phyloP scores from a whole-genome alignment of 2,797 vertebrate genomes.

The Cossypha caffra region DNA sequence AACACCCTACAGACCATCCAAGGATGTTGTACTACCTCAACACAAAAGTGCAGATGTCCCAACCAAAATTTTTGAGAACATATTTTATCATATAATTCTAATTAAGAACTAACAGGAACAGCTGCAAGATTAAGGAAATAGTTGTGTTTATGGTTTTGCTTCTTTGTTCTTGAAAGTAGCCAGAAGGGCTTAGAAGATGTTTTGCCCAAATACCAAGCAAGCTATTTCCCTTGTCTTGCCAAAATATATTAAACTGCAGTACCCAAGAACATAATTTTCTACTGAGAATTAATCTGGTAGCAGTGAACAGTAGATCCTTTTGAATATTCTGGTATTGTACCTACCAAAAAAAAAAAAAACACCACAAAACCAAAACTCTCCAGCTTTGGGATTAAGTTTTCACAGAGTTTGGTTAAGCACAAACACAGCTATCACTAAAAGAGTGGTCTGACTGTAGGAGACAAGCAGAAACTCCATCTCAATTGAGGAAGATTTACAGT shows the following conservation, averaged over 20 bases:
- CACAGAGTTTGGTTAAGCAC: not conserved
- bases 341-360: fast-evolving
- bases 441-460: not conserved
- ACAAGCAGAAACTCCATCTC: not conserved
- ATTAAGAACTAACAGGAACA: not conserved
- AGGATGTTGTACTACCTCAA: not conserved
- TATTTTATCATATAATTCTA: not conserved
- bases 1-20: not conserved
- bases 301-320: not conserved
- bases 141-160: not conserved
- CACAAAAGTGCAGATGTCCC: not conserved
- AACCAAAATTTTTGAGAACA: not conserved
- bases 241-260: not conserved
- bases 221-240: not conserved
- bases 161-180: not conserved
- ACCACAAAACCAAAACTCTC: not conserved
- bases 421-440: not conserved
- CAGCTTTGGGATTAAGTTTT: not conserved
- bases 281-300: not conserved
- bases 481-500: not conserved
- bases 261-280: not conserved
- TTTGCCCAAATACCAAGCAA: not conserved
- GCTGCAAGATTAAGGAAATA: not conserved
- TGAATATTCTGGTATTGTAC: not conserved
- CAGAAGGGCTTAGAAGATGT: not conserved